phyloP scores from a whole-genome alignment of 1,140 invertebrate genomes.

The Apis dorsata region DNA sequence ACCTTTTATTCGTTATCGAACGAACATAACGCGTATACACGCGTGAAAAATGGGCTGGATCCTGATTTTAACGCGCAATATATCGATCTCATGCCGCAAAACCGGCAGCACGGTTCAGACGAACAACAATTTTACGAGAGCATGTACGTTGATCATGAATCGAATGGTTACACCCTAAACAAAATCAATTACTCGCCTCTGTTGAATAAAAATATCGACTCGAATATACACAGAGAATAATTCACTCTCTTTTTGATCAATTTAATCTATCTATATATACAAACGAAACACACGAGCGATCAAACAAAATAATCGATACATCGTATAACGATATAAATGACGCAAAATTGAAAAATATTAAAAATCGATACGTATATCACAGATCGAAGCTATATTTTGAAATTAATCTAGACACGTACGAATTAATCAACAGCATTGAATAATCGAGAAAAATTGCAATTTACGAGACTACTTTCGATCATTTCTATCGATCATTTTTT shows the following conservation, averaged over 20 bases:
- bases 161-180: background rate
- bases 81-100: background rate
- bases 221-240: background rate
- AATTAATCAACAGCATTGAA: background rate
- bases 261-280: background rate
- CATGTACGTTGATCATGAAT: conserved; percentile 1
- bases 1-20: conserved; percentile 9
- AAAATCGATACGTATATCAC: background rate
- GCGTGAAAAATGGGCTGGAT: background rate
- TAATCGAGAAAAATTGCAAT: background rate
- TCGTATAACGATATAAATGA: background rate
- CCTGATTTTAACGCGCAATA: background rate
- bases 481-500: background rate
- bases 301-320: background rate
- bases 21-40: background rate
- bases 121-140: background rate
- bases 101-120: background rate
- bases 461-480: background rate
- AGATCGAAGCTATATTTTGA: background rate
- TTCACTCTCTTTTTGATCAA: background rate
- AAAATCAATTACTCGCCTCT: background rate
- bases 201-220: background rate
- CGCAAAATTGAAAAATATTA: background rate
- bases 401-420: background rate
- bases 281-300: background rate